phyloP scores from a whole-genome alignment of 2,113 vertebrate genomes.

The Pterocles gutturalis region DNA sequence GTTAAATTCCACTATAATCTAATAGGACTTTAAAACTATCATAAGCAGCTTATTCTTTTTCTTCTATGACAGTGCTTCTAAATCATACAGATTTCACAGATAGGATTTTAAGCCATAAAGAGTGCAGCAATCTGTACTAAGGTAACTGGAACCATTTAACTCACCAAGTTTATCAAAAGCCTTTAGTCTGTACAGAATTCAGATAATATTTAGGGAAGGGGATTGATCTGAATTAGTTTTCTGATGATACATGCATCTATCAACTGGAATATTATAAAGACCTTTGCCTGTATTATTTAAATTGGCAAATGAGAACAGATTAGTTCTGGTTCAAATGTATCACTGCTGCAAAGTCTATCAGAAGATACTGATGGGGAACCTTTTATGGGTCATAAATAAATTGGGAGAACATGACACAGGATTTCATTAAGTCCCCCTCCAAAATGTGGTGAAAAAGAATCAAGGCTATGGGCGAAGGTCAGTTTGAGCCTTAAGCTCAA shows the following conservation, averaged over 20 bases:
- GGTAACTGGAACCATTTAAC: neutral
- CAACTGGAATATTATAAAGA: neutral
- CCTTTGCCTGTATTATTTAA: neutral
- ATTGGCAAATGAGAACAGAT: neutral
- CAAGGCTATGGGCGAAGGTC: neutral
- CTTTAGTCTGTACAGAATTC: neutral
- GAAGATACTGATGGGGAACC: neutral
- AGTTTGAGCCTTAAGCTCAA: neutral
- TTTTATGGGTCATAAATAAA: neutral
- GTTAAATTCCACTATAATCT: neutral
- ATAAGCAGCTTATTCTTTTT: conserved; percentile 14
- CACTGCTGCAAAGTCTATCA: neutral
- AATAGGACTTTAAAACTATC: neutral
- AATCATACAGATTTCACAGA: neutral
- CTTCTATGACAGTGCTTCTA: neutral
- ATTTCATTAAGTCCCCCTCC: neutral
- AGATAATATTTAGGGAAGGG: neutral
- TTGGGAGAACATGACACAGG: neutral
- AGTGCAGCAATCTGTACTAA: neutral
- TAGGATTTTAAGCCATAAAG: conserved; percentile 12
- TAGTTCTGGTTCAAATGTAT: neutral
- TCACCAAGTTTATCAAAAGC: conserved; percentile 8
- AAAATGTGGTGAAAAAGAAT: neutral
- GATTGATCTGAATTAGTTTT: neutral
- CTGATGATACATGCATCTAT: neutral